A percentile compares a stretch with the other conserved stretches of the same genome.
Conservation (phyloP, 1,140 invertebrate genomes). For the Macrostomum lignano region DNA sequence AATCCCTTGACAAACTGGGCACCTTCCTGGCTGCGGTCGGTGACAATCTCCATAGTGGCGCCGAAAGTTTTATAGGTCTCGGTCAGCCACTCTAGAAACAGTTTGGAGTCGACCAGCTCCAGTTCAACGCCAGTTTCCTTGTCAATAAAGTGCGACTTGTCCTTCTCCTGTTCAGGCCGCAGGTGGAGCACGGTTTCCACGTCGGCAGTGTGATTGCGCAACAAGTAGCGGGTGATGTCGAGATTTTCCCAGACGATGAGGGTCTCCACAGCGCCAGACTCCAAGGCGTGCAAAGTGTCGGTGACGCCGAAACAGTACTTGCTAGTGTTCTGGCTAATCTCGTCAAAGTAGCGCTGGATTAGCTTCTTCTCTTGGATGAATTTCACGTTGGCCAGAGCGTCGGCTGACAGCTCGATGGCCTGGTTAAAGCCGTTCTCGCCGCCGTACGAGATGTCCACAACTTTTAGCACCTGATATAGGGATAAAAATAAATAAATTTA, state of each 20-base stretch:
- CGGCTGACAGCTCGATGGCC: slow-evolving; percentile 84
- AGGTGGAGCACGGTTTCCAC: slow-evolving; percentile 46
- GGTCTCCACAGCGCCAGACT: slow-evolving; percentile 59
- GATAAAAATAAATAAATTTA: too few species aligned
- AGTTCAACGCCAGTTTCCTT: slow-evolving; percentile 92
- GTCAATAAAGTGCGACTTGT: slow-evolving; percentile 87
- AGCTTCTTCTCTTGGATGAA: slow-evolving; percentile 99
- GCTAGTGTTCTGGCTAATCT: slow-evolving; percentile 91
- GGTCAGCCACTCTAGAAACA: slow-evolving; percentile 86
- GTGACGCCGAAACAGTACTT: slow-evolving; percentile 99
- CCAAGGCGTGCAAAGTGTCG: slow-evolving; percentile 74
- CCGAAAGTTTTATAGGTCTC: slow-evolving; percentile 99
- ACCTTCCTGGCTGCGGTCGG: slow-evolving; percentile 93
- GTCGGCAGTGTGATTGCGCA: slow-evolving; percentile 57
- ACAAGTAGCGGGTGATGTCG: slow-evolving; percentile 66
- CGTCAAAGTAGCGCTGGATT: slow-evolving; percentile 87
- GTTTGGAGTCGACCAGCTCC: slow-evolving; percentile 79
- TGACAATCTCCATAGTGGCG: slow-evolving; percentile 86
- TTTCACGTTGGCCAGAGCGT: slow-evolving; percentile 90
- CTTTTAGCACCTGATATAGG: too few species aligned
- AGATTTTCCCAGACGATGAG: slow-evolving; percentile 99
- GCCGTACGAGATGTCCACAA: slow-evolving; percentile 95
- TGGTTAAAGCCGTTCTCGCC: slow-evolving; percentile 99
- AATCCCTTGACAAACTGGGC: slow-evolving; percentile 96
- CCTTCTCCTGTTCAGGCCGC: slow-evolving; percentile 86